Evolutionary conservation across 2,113 vertebrate species (phyloP).

Genomic region (Madoqua kirkii): DNA sequence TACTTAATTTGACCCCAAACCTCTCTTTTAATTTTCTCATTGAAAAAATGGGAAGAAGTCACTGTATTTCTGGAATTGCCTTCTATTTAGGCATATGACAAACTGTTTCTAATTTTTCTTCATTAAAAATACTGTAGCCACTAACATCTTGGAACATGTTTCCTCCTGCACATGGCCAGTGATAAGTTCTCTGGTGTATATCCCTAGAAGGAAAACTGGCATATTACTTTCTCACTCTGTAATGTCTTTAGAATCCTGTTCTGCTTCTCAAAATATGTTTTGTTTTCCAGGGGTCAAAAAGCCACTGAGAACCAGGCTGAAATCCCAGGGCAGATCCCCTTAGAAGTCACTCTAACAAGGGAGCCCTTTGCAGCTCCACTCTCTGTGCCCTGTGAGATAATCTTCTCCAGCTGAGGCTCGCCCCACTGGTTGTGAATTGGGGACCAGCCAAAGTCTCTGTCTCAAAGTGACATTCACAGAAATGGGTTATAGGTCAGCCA

Average conservation of each 20-base stretch:
- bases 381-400: background rate
- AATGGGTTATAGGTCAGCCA: background rate
- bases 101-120: background rate
- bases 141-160: background rate
- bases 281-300: background rate
- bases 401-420: background rate
- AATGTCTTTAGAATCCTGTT: background rate
- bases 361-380: background rate
- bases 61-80: background rate
- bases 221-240: background rate
- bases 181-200: background rate
- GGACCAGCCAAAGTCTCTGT: background rate
- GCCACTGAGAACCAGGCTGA: background rate
- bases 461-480: background rate
- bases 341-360: background rate
- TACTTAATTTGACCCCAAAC: background rate
- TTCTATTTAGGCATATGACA: background rate
- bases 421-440: background rate
- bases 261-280: background rate
- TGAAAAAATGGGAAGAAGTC: background rate
- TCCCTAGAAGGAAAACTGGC: background rate
- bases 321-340: background rate
- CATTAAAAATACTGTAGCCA: background rate
- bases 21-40: background rate
- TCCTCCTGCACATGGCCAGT: background rate